A percentile compares a stretch with the other conserved stretches of the same genome.
These are phyloP conservation scores for Colletes latitarsis DNA, from an alignment of 1,140 invertebrate genomes.

Conservation along the genomic window DNA sequence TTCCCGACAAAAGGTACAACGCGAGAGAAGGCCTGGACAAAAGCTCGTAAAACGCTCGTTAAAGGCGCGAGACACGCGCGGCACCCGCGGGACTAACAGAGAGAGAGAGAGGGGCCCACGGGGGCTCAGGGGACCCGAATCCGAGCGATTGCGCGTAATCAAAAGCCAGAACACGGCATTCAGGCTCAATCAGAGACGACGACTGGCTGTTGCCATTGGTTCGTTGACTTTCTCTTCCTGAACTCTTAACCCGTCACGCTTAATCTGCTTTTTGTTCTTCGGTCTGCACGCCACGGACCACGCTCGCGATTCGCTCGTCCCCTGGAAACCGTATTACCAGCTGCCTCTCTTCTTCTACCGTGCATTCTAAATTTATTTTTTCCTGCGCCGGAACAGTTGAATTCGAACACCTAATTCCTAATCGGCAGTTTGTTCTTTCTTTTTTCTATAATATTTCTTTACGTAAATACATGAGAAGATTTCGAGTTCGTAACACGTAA, in stretches of 20 bases:
- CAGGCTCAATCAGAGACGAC: constrained; percentile 53
- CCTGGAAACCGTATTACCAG: not conserved
- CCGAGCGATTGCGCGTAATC: constrained; percentile 58
- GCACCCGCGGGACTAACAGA: not conserved
- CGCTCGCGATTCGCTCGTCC: not conserved
- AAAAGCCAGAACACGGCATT: constrained; percentile 61
- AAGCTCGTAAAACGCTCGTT: constrained; percentile 55
- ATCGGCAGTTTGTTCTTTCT: too few relatives aligned
- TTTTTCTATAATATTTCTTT: too few relatives aligned
- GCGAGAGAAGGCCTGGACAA: constrained; percentile 23
- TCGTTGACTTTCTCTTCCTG: constrained; percentile 64
- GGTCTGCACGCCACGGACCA: not conserved
- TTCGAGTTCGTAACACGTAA: too few relatives aligned
- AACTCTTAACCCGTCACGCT: constrained; percentile 57
- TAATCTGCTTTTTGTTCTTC: constrained; percentile 51
- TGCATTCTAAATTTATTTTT: too few relatives aligned
- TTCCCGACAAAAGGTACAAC: constrained; percentile 39
- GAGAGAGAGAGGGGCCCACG: not conserved
- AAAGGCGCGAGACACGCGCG: constrained; percentile 47
- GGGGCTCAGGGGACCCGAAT: constrained; percentile 31
- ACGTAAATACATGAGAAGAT: too few relatives aligned
- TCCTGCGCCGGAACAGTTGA: too few relatives aligned
- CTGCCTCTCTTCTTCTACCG: too few relatives aligned
- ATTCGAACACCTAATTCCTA: too few relatives aligned
- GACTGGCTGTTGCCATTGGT: constrained; percentile 51